Conservation (phyloP, 2,888 invertebrate genomes). For the Hypolimnas misippus region DNA sequence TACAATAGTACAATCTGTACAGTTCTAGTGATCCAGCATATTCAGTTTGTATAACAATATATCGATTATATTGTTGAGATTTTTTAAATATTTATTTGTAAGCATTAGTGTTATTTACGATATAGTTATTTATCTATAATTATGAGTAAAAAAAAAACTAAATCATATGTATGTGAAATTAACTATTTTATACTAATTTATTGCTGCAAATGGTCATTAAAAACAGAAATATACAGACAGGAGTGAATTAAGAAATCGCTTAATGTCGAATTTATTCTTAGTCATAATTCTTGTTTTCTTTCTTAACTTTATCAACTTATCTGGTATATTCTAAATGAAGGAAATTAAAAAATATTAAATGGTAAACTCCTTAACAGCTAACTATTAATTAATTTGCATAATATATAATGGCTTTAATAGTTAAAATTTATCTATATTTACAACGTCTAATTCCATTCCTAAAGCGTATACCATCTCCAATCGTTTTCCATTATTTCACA, state of each 20-base stretch:
- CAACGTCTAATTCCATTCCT: conserved; percentile 48
- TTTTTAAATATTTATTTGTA: not conserved
- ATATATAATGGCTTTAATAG: conserved; percentile 30
- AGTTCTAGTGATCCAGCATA: conserved; percentile 9
- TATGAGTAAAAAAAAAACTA: not conserved
- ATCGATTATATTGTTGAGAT: not conserved
- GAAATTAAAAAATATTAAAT: conserved; percentile 1
- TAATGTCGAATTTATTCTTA: not conserved
- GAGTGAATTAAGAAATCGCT: not conserved
- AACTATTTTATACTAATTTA: not conserved
- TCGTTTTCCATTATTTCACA: not conserved
- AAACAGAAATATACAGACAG: not conserved
- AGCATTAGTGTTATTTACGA: not conserved
- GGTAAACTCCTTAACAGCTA: conserved; percentile 2
- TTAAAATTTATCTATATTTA: conserved; percentile 27
- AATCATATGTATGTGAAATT: not conserved
- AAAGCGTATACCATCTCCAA: conserved; percentile 62
- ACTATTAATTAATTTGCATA: conserved; percentile 29
- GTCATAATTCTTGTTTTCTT: not conserved
- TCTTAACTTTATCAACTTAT: not conserved
- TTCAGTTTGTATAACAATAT: conserved; percentile 1
- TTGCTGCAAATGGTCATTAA: conserved; percentile 4
- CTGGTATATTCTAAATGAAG: not conserved
- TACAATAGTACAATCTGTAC: conserved; percentile 12
- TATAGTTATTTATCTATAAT: not conserved